phyloP scores from a whole-genome alignment of 1,140 invertebrate species.

The Semibalanus balanoides region DNA sequence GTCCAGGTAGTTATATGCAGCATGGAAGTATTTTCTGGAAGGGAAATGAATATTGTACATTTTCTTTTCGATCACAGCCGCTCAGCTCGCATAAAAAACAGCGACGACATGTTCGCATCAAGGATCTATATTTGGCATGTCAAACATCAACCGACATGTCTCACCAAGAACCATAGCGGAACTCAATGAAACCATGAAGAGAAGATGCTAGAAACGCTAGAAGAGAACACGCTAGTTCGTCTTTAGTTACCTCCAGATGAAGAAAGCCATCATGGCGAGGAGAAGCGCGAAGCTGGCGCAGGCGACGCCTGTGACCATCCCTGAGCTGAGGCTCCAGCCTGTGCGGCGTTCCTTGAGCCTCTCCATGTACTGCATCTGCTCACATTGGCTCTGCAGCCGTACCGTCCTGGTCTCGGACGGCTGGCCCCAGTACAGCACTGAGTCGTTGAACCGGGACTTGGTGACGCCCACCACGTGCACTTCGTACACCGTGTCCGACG shows the following conservation, averaged over 20 bases:
- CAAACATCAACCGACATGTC: too few species aligned
- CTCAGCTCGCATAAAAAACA: too few species aligned
- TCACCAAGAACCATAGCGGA: too few species aligned
- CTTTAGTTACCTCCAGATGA: conserved; percentile 54
- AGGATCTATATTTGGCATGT: too few species aligned
- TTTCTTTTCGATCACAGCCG: too few species aligned
- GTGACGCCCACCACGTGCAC: conserved; percentile 54
- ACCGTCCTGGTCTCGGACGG: conserved; percentile 47
- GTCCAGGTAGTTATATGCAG: conserved; percentile 67
- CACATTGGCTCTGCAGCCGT: conserved; percentile 46
- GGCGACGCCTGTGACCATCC: conserved; percentile 53
- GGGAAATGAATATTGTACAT: too few species aligned
- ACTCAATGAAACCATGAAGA: too few species aligned
- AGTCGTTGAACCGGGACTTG: conserved; percentile 45
- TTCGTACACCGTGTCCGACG: conserved; percentile 55
- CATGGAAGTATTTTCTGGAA: conserved; percentile 59
- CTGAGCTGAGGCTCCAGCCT: conserved; percentile 48
- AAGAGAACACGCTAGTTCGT: too few species aligned
- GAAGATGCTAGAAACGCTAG: too few species aligned
- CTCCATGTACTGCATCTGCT: conserved; percentile 13
- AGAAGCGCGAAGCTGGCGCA: conserved; percentile 55
- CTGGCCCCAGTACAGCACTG: conserved; percentile 47
- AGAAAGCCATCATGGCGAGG: conserved; percentile 50
- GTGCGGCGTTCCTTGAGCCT: conserved; percentile 34
- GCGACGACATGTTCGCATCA: too few species aligned